phyloP scores from a whole-genome alignment of 1,140 invertebrate genomes.

The Drosophila arawakana region DNA sequence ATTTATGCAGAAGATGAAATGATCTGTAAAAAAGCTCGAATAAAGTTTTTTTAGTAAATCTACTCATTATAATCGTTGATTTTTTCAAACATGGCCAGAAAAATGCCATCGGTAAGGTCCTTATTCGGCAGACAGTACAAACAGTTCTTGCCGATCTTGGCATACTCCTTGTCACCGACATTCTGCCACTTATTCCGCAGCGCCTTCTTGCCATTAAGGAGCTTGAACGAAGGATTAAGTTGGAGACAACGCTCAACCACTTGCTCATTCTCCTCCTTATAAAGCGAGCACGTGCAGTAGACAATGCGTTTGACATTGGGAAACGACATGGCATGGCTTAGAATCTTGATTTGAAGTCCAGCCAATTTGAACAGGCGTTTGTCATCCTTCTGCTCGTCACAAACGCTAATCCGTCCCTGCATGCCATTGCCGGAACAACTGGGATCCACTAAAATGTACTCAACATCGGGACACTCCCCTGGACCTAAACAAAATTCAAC shows the following conservation, averaged over 20 bases:
- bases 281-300: constrained; percentile 97
- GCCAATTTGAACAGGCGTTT: constrained; percentile 89
- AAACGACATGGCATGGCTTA: constrained; percentile 94
- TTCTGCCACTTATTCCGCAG: constrained; percentile 88
- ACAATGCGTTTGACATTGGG: constrained; percentile 93
- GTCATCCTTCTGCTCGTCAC: constrained; percentile 75
- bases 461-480: constrained; percentile 88
- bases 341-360: constrained; percentile 93
- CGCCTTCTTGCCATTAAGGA: constrained; percentile 87
- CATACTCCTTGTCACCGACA: constrained; percentile 88
- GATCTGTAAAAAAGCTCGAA: constrained; percentile 46
- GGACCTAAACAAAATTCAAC: constrained; percentile 34
- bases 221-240: constrained; percentile 87
- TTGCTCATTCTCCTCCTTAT: constrained; percentile 96
- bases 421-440: constrained; percentile 97
- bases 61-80: constrained; percentile 72
- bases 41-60: constrained; percentile 29
- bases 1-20: constrained; percentile 29
- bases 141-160: constrained; percentile 89
- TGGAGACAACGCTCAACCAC: constrained; percentile 85
- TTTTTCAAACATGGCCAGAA: constrained; percentile 94
- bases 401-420: constrained; percentile 85
- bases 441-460: constrained; percentile 97
- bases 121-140: constrained; percentile 90
- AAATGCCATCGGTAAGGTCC: constrained; percentile 96